Evolutionary conservation across 2,797 vertebrate genomes (phyloP), one percentile per base, ranked within the genome.

Genomic region (Labeo calbasu): DNA sequence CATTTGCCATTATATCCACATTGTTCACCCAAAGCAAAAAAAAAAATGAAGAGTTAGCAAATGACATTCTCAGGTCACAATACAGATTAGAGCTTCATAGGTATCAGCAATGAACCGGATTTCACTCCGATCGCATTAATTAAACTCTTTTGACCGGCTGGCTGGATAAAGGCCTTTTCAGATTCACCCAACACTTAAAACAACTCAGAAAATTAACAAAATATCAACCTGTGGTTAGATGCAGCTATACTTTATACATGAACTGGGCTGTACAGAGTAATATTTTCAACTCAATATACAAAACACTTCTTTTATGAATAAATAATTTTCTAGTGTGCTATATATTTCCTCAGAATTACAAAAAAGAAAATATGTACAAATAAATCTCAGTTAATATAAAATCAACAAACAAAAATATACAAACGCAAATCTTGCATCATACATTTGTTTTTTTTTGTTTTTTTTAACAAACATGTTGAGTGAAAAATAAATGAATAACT

Each of bases 261-360:
- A 90, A 90, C 82, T 87, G 83, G 86, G 86, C 91, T 94, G 90
- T 95, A 94, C 87, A 90, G 94, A 88, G 92, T 92, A 84, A 92
- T 92, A 92, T 92, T 88, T 90, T 92, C 89, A 95, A 96, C 94
- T 92, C 89, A 95, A 95, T 95, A 95, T 95, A 94, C 94, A 96
- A 95, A 95, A 90, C 92, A 91, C 91, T 92, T 86, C 88, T 91
- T 86, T 88, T 89, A 91, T 94, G 93, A 94, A 94, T 94, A 95
- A 96, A 95, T 94, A 89, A 95, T 93, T 91, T 89, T 82, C 92
- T 89, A 87, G 90, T 92, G 91, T 93, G 93, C 93, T 93, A 93
- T 92, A 94, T 92, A 92, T 92, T 85, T 93, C 57, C 92, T 87
- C 91, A 81, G 81, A 92, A 92, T 88, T 92, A 86, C 92, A 93